phyloP scores from a whole-genome alignment of 2,888 invertebrate species.

The Mesoligia furuncula region DNA sequence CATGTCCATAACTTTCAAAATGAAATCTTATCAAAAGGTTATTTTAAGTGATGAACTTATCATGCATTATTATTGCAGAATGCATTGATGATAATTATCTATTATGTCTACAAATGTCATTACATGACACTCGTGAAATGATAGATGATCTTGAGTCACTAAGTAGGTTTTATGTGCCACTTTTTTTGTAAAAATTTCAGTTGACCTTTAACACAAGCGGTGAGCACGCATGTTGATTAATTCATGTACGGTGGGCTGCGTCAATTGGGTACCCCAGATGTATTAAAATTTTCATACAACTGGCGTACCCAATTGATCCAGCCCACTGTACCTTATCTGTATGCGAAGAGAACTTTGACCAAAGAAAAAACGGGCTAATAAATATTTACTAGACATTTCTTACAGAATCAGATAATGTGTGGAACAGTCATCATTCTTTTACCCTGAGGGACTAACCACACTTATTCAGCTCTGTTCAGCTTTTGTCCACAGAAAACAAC shows the following conservation, averaged over 20 bases:
- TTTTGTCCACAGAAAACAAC: no score
- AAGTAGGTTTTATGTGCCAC: neutral
- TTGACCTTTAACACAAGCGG: neutral
- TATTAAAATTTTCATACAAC: no score
- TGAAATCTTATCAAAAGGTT: slow-evolving; percentile 5
- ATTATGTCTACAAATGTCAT: neutral
- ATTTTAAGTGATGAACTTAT: neutral
- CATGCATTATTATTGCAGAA: neutral
- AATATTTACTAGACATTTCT: neutral
- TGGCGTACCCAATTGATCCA: no score
- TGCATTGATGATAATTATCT: slow-evolving; percentile 2
- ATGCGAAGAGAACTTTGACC: neutral
- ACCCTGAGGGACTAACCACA: no score
- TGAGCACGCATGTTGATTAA: no score
- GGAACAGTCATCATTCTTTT: neutral
- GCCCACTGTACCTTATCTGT: no score
- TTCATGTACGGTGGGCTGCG: no score
- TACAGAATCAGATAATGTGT: no score
- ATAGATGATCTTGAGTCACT: neutral
- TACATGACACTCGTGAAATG: neutral
- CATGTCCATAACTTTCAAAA: neutral
- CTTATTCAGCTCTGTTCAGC: no score
- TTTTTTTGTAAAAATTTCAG: neutral
- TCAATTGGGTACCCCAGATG: no score
- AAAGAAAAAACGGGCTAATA: neutral